These are phyloP conservation scores for Acanthurus leucopareius DNA, from an alignment of 2,797 vertebrate species.

Conservation along the genomic window DNA sequence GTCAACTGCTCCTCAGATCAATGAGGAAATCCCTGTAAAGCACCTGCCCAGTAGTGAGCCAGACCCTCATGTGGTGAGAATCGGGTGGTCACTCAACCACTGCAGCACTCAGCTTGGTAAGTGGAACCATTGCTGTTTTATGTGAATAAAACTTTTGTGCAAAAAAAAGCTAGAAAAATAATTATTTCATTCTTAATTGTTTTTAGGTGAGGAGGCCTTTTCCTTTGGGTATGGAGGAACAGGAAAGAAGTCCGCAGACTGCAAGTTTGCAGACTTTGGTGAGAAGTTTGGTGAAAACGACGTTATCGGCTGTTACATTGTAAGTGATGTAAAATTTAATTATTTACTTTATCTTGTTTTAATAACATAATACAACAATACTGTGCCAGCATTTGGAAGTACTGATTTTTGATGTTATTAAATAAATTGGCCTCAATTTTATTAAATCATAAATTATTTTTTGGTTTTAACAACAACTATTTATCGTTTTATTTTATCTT, in stretches of 20 bases:
- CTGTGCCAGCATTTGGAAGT: not conserved
- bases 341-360: not conserved
- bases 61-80: slow-evolving; percentile 94
- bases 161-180: not conserved
- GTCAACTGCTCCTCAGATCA: slow-evolving; percentile 83
- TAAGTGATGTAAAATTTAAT: slow-evolving; percentile 74
- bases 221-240: slow-evolving; percentile 97
- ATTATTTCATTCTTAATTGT: not conserved
- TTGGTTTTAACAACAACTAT: not conserved
- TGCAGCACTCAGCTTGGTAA: slow-evolving; percentile 95
- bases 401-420: not conserved
- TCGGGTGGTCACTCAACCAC: slow-evolving; percentile 95
- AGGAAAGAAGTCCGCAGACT: slow-evolving; percentile 92
- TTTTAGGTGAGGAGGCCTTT: slow-evolving; percentile 91
- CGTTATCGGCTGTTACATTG: slow-evolving; percentile 93
- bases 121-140: slow-evolving; percentile 26
- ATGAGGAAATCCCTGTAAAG: slow-evolving; percentile 94
- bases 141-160: too few species aligned
- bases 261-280: slow-evolving; percentile 93
- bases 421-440: not conserved
- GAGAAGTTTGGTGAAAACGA: slow-evolving; percentile 94
- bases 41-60: slow-evolving; percentile 93
- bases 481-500: not conserved
- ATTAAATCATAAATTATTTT: not conserved
- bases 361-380: not conserved